Conservation (phyloP, 2,113 vertebrate species). For the Nothobranchius furzeri region DNA sequence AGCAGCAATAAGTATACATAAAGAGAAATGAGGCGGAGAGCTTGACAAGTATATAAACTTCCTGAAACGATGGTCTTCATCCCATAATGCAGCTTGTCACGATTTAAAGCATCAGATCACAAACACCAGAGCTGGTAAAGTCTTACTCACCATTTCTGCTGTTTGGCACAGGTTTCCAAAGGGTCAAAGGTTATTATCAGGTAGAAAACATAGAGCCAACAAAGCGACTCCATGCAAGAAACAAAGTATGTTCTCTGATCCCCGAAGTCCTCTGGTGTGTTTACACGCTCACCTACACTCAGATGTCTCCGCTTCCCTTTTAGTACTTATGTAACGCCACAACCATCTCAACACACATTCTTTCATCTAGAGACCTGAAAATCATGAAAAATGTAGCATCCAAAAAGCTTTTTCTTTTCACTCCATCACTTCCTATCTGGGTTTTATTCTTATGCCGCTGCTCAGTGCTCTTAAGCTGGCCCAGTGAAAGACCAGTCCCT, state of each 20-base stretch:
- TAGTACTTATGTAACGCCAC: slow-evolving; percentile 42
- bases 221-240: slow-evolving; percentile 10
- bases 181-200: not conserved
- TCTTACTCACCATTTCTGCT: too few species aligned
- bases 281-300: slow-evolving; percentile 20
- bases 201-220: not conserved
- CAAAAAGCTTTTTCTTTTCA: slow-evolving; percentile 25
- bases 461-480: not conserved
- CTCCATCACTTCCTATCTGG: slow-evolving; percentile 13
- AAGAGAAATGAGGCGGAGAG: slow-evolving; percentile 62
- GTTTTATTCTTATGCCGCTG: slow-evolving; percentile 12
- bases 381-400: slow-evolving; percentile 60
- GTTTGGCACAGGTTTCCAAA: not conserved
- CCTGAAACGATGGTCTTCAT: slow-evolving; percentile 24
- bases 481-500: slow-evolving; percentile 5
- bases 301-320: slow-evolving; percentile 34
- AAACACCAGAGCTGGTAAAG: too few species aligned
- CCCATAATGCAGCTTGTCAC: slow-evolving; percentile 10
- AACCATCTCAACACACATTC: slow-evolving; percentile 36
- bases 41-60: slow-evolving; percentile 54
- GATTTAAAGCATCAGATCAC: not conserved
- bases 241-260: not conserved
- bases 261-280: not conserved
- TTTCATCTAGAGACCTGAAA: slow-evolving; percentile 44
- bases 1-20: slow-evolving; percentile 54